Base-by-base conservation (phyloP, 92 coral and sea anemone species). In the Muricea muricata region DNA sequence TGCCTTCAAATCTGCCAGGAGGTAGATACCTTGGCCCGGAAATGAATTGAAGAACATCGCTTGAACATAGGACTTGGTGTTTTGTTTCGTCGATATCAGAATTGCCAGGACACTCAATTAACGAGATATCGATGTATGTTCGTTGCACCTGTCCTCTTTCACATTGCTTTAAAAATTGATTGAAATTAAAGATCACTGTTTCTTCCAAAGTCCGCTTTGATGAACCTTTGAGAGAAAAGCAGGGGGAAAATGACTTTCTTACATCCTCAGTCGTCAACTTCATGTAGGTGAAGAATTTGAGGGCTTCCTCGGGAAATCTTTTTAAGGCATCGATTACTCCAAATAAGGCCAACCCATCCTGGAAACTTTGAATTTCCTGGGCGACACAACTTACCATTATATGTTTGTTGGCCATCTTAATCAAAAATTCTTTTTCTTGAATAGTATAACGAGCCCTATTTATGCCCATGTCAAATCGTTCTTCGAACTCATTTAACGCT, bases 391-490 rank as follows among this genome's bases (percentile, higher is more conserved):
- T 85, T 4, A 77, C 47, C 84, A 85, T 39, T 0, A 85, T 56
- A 55, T 86, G 90, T 65, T 80, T 79, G 52, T 33, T 50, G 31
- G 73, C 47, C 30, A 86, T 79, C 34, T n/a, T 55, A 35, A 86
- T 50, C 14, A 80, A 40, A 6, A 52, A 85, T 29, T 48, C 42
- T 70, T 80, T 86, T 57, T 86, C 86, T 17, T 68, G 25, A 9
- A 80, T 30, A 32, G 86, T 72, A 61, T 68, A 80, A 11, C 5
- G 52, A 52, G 90, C 86, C 29, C 80, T 86, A 33, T 54, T 86
- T 5, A 86, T 80, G 20, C 86, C 90, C 85, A 86, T 86, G 73
- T 86, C 86, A 35, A 86, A 86, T 18, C 86, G 81, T 72, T 86
- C 86, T 3, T 86, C 86, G 71, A 86, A 86, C 18, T 57, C 55